phyloP scores from a whole-genome alignment of 2,797 vertebrate species.

The Avahi laniger region DNA sequence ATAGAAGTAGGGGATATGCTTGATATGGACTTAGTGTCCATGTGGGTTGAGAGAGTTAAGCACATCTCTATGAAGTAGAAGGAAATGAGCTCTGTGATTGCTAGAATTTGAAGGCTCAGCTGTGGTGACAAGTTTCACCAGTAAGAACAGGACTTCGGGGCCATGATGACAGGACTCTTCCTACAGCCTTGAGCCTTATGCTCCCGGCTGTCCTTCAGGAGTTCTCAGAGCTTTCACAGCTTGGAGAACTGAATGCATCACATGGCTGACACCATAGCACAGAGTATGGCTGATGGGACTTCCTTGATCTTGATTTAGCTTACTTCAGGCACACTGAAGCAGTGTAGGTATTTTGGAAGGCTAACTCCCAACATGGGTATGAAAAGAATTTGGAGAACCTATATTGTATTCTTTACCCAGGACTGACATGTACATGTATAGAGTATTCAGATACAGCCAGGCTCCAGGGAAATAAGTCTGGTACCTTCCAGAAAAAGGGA shows the following conservation, averaged over 20 bases:
- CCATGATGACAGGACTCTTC: background rate
- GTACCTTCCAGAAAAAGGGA: background rate
- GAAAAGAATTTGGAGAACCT: background rate
- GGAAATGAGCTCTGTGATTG: background rate
- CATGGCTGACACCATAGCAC: background rate
- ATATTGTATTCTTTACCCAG: background rate
- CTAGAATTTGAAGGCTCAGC: background rate
- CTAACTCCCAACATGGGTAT: background rate
- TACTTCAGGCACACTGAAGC: background rate
- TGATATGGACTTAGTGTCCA: background rate
- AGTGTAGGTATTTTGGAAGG: background rate
- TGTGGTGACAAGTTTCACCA: background rate
- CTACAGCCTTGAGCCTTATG: background rate
- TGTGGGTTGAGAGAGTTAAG: background rate
- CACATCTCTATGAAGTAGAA: background rate
- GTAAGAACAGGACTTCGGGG: background rate
- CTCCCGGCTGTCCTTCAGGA: background rate
- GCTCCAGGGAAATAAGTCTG: background rate
- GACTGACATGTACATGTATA: background rate
- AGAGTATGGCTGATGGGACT: background rate
- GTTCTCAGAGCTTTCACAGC: background rate
- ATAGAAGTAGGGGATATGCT: rapidly evolving
- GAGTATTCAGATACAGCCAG: background rate
- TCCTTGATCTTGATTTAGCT: background rate
- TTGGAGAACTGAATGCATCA: background rate